These are phyloP conservation scores for rat (Rattus norvegicus) DNA, from an alignment of 2,113 vertebrate genomes.

Conservation along the genomic window DNA sequence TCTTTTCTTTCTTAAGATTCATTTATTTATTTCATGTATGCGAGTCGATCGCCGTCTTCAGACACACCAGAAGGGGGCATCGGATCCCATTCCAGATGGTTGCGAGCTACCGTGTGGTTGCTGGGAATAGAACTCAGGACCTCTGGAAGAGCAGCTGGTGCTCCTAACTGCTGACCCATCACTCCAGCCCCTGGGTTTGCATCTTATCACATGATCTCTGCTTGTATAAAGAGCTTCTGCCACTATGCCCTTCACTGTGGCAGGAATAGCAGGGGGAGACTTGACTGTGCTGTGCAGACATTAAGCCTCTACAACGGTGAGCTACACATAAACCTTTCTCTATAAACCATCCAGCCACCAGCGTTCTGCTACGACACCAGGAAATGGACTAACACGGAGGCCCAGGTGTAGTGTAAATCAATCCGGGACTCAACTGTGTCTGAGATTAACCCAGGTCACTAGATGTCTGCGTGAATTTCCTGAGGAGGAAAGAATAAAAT, in stretches of 20 bases:
- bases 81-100: too few species aligned
- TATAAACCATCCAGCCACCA: background rate
- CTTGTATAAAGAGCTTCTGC: background rate
- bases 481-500: background rate
- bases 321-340: background rate
- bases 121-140: too few species aligned
- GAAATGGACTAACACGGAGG: background rate
- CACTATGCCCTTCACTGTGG: too few species aligned
- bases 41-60: too few species aligned
- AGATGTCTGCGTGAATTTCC: background rate
- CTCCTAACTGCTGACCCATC: too few species aligned
- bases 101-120: too few species aligned
- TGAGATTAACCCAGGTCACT: background rate
- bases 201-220: background rate
- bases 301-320: too few species aligned
- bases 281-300: fast-evolving
- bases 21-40: too few species aligned
- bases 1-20: too few species aligned
- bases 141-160: too few species aligned
- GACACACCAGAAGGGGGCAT: too few species aligned
- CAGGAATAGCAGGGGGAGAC: too few species aligned
- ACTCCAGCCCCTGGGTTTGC: background rate
- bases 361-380: background rate
- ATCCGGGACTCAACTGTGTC: background rate
- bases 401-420: background rate